Conservation (phyloP, 2,888 invertebrate species). For the Dorcus hopei region DNA sequence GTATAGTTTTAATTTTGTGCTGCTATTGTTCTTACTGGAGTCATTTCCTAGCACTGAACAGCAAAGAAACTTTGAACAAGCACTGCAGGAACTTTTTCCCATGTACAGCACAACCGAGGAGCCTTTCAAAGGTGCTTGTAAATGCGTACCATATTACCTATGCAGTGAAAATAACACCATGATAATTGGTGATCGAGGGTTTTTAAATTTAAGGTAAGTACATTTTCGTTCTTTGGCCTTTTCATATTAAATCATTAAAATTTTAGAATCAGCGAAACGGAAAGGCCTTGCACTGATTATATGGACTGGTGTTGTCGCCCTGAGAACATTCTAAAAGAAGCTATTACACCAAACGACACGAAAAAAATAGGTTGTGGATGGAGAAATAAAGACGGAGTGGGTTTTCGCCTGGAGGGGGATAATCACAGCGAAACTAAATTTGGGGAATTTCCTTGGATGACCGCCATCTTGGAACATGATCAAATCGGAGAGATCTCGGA, state of each 20-base stretch:
- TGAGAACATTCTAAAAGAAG: constrained; percentile 34
- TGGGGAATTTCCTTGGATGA: constrained; percentile 83
- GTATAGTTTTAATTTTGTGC: no score
- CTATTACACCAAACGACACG: constrained; percentile 45
- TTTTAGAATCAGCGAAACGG: constrained; percentile 22
- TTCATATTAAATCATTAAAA: no score
- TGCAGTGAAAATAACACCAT: constrained; percentile 63
- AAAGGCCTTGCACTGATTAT: constrained; percentile 52
- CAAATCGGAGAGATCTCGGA: constrained; percentile 49
- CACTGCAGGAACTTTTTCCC: no score
- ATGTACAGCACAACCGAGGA: no score
- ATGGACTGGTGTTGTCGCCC: constrained; percentile 57
- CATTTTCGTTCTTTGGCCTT: constrained; percentile 5
- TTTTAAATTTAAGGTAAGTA: constrained; percentile 73
- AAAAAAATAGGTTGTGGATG: constrained; percentile 71
- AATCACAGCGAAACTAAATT: constrained; percentile 66
- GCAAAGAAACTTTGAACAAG: no score
- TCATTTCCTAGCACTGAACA: no score
- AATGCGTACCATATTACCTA: constrained; percentile 75
- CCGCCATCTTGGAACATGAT: constrained; percentile 61
- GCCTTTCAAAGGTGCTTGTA: constrained; percentile 47
- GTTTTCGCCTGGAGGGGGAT: constrained; percentile 54
- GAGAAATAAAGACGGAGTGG: constrained; percentile 35
- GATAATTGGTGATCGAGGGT: constrained; percentile 66
- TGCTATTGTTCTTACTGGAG: no score